Base-by-base conservation (phyloP, 2,888 invertebrate species). In the Meganola albula region DNA sequence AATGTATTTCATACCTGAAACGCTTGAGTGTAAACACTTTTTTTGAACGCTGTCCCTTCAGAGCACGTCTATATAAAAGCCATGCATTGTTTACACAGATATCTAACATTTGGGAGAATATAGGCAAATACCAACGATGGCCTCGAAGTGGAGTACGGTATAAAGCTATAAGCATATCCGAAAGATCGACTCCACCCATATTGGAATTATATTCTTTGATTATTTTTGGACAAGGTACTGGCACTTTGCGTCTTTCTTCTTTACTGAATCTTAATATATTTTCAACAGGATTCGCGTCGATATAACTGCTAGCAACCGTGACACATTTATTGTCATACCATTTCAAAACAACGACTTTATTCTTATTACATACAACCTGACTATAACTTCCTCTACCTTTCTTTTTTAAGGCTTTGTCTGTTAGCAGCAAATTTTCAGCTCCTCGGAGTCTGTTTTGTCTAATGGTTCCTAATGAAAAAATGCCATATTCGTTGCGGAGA, bases 291-390 rank as follows among this genome's bases (percentile, higher is more conserved):
- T 31, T 2, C 5, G 20, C 12, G 4, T 27, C 30, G n/a, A 27
- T 10, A 28, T 10, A 39, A 8, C 33, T 26, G 14, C 40, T 31
- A n/a, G 14, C 27, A 10, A 24, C 10, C 3, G 27, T 40, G 10
- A 36, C 40, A n/a, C 10, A 9, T 18, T 40, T 40, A 21, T 40
- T 40, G 20, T 33, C 40, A 27, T 34, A 34, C 52, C 44, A 48
- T 13, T 35, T 40, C 1, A 49, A 38, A 10, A 42, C 27, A 18
- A 27, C 34, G 9, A 38, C 10, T 13, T 40, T 40, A 21, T 38
- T 34, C 12, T 35, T 28, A 18, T 34, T 38, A 18, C 38, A 37
- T 2, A 29, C 26, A 1, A 32, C 23, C 26, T 37, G 28, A 8
- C 25, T 8, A 9, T 20, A 21, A 16, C 25, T 10, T 3, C 31